These are phyloP conservation scores for Drosophila buzzatii DNA, from an alignment of 2,888 invertebrate species.

Conservation along the genomic window DNA sequence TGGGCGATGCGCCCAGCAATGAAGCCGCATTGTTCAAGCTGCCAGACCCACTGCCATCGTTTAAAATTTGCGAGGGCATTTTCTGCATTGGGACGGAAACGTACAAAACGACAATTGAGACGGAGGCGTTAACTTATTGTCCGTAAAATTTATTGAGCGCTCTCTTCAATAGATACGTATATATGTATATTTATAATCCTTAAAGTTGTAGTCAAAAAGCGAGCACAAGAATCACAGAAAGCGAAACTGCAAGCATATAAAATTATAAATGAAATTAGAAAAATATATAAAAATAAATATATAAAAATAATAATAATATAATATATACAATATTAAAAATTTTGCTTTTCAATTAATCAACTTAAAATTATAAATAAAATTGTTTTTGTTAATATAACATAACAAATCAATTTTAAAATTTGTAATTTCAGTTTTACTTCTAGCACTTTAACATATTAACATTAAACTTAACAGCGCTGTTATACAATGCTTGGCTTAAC, in stretches of 20 bases:
- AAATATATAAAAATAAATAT: background rate
- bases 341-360: background rate
- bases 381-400: too few relatives aligned
- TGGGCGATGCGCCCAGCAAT: conserved; percentile 58
- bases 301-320: background rate
- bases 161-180: background rate
- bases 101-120: conserved; percentile 27
- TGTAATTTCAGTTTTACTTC: background rate
- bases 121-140: conserved; percentile 24
- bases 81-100: conserved; percentile 81
- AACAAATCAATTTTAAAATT: too few relatives aligned
- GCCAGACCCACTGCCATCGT: conserved; percentile 69
- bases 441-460: conserved; percentile 11
- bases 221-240: conserved; percentile 48
- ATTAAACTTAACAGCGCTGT: conserved; percentile 20
- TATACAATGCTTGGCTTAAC: conserved; percentile 22
- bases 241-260: conserved; percentile 37
- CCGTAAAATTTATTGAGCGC: conserved; percentile 6
- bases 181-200: background rate
- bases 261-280: conserved; percentile 16
- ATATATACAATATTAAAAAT: background rate
- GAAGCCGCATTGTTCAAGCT: conserved; percentile 86
- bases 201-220: conserved; percentile 13
- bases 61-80: conserved; percentile 85
- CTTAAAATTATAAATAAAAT: too few relatives aligned